Evolutionary conservation across 92 coral and sea anemone genomes (phyloP), one percentile per base, ranked within the genome.

Genomic region (Galaxea fascicularis): DNA sequence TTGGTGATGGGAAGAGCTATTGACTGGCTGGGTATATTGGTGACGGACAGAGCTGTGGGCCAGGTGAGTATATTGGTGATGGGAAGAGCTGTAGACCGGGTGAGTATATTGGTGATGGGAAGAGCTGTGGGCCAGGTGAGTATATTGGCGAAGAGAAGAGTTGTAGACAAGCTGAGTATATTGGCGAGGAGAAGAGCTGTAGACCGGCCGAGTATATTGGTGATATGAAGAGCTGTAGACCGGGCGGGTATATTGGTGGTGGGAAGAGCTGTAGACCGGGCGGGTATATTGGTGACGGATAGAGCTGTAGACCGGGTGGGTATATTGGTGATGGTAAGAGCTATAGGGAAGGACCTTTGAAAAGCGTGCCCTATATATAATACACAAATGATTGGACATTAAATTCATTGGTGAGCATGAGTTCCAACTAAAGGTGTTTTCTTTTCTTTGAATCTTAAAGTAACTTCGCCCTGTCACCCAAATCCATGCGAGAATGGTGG

Each of bases 401-500:
- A 35, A 35, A 35, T 35, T 35, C n/a, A n/a, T n/a, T n/a, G n/a
- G n/a, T 35, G 41, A 35, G 41, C 41, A 2, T 35, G 41, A 2
- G 41, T 35, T 35, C 2, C 41, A 6, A 35, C 41, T 35, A 35
- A 35, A 2, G 41, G 6, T 35, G 6, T 35, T 35, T 35, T 35
- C 41, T 35, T 6, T 35, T 35, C 2, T 24, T 17, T 24, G 29
- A n/a, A 24, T 4, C 17, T 0, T 24, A 12, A 21, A 94, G 98
- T 51, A 62, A 76, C 35, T 35, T 85, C 90, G 4, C 89, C 51
- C 80, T 97, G 99, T 65, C 99, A 97, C 45, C 99, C 99, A 5
- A 97, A 97, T 67, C 99, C 99, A 4, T 97, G 99, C 67, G 94
- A 94, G 65, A 97, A 97, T 71, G 98, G 99, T 15, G 99, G 98